Conservation (phyloP, 2,797 vertebrate species). For the Chiroxiphia lanceolata region DNA sequence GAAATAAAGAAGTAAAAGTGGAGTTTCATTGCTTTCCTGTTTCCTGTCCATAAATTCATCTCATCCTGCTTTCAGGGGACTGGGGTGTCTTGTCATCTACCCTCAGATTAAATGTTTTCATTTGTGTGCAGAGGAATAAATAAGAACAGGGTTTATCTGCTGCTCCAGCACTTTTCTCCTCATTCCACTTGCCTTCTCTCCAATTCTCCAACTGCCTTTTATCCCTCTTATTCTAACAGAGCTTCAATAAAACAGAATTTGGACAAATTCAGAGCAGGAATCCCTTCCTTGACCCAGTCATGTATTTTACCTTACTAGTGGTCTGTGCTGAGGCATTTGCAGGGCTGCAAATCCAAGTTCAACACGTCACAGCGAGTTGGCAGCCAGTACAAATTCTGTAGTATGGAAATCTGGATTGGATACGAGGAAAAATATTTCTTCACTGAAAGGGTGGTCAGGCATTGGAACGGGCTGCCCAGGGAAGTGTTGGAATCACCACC, state of each 20-base stretch:
- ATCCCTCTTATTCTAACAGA: not conserved
- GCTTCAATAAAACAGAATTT: not conserved
- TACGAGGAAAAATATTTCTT: accelerated
- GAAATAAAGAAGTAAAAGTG: not conserved
- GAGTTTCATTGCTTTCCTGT: not conserved
- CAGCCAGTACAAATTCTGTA: not conserved
- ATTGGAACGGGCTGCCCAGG: not conserved
- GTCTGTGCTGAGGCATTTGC: accelerated
- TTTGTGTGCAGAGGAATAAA: not conserved
- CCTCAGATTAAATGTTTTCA: not conserved
- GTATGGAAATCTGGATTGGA: not conserved
- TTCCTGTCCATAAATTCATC: not conserved
- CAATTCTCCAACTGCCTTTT: not conserved
- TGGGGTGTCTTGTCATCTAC: not conserved
- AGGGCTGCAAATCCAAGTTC: not conserved
- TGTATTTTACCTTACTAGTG: not conserved
- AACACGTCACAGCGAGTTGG: not conserved
- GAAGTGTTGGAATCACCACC: not conserved
- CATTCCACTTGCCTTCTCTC: not conserved
- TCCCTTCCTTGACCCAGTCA: not conserved
- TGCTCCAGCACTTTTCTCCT: not conserved
- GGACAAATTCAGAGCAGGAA: not conserved
- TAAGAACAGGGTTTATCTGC: not conserved
- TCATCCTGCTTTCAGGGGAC: not conserved
- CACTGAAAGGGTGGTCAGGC: not conserved